A percentile compares a stretch with the other conserved stretches of the same genome.
phyloP scores from a whole-genome alignment of 2,797 vertebrate species.

The Chiropotes sagulatus region DNA sequence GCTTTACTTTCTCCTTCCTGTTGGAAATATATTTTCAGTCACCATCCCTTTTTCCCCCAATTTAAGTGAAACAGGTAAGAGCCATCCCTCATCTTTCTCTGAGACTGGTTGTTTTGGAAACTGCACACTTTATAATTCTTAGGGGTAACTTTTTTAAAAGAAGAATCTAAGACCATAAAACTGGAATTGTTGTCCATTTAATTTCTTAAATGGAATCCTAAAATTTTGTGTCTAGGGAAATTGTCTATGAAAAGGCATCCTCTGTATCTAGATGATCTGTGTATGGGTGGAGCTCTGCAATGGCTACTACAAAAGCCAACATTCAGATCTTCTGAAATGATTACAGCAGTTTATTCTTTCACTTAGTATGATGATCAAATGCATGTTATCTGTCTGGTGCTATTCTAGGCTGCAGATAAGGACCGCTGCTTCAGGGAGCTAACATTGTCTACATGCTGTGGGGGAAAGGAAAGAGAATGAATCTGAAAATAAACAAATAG shows the following conservation, averaged over 20 bases:
- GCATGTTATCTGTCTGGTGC: background rate
- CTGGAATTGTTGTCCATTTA: background rate
- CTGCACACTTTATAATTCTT: background rate
- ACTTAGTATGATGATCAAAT: background rate
- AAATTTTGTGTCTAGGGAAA: background rate
- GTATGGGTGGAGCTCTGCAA: background rate
- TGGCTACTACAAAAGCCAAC: background rate
- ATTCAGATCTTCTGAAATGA: background rate
- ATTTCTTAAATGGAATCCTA: background rate
- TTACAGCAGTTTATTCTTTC: background rate
- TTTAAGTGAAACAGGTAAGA: background rate
- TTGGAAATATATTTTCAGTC: background rate
- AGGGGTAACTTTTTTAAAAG: background rate
- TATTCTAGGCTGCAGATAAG: background rate
- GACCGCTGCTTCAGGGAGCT: background rate
- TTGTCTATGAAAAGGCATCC: background rate
- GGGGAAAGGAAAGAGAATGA: background rate
- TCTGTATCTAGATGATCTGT: background rate
- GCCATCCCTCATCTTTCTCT: background rate
- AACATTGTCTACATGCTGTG: background rate
- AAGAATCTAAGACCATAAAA: background rate
- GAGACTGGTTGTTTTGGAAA: background rate
- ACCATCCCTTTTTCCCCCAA: background rate
- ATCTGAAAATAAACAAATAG: background rate
- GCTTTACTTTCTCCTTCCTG: background rate